phyloP scores from a whole-genome alignment of 2,797 vertebrate species.

The Ambastaia sidthimunki region DNA sequence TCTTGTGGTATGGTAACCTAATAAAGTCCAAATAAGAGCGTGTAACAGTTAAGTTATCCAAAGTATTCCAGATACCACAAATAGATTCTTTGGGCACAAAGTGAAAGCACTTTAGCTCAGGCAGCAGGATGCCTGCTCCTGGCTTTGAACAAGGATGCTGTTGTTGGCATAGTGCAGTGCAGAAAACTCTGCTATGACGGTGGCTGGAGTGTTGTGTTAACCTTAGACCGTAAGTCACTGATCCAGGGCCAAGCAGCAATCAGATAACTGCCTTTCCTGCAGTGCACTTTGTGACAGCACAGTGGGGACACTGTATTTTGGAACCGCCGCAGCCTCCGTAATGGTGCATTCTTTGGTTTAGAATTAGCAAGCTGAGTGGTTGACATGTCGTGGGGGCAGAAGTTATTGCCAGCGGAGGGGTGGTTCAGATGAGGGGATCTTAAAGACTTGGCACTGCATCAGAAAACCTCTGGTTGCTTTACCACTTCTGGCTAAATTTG shows the following conservation, averaged over 20 bases:
- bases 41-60: background rate
- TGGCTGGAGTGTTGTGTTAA: conserved; percentile 47
- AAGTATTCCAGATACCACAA: background rate
- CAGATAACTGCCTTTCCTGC: conserved; percentile 44
- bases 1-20: too few species aligned
- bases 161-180: conserved; percentile 18
- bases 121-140: conserved; percentile 10
- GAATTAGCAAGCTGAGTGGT: conserved; percentile 33
- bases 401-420: conserved; percentile 37
- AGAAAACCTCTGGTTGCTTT: conserved; percentile 34
- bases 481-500: conserved; percentile 35
- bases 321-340: conserved; percentile 17
- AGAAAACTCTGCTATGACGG: conserved; percentile 22
- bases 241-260: conserved; percentile 34
- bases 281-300: conserved; percentile 21
- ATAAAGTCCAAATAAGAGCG: background rate
- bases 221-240: conserved; percentile 38
- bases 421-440: conserved; percentile 22
- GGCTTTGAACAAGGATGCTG: conserved; percentile 5
- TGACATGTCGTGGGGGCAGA: conserved; percentile 41
- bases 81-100: background rate
- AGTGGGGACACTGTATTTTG: conserved; percentile 44
- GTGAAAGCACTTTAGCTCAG: background rate
- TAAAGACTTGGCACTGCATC: conserved; percentile 40
- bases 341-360: conserved; percentile 9